Base-by-base conservation (phyloP, 2,113 vertebrate species). In the Scophthalmus maximus region DNA sequence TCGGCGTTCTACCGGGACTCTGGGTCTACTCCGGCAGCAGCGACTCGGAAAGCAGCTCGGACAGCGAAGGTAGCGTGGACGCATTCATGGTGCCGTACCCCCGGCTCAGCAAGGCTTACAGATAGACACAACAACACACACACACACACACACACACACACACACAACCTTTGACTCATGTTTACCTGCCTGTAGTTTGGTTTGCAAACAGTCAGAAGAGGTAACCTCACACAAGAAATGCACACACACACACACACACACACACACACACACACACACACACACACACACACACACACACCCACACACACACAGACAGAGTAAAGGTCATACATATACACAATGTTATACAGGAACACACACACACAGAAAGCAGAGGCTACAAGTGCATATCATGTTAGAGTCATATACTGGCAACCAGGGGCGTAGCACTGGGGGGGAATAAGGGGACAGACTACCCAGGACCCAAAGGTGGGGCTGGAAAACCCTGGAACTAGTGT, bases 21-120 rank as follows among this genome's bases (percentile, higher is more conserved):
- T 96, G 95, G 0, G 96, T 94, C 69, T 98, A 99, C 89, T 99
- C 98, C 0, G 96, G 97, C 62, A 99, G 97, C 96, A 98, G 97
- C 7, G 97, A 99, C 68, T 98, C 97, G 0, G 97, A 99, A 87
- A 98, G 96, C 90, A 99, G 98, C 94, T 98, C 95, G 0, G 97
- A 99, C 88, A 97, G 97, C 1, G 97, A 99, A 89, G 96, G 96
- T 94, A 98, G 95, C 40, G 95, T 96, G 87, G 95, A 96, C 0
- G 93, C 95, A 59, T 95, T 95, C 90, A 95, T 96, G 1, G 87
- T 73, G 79, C 83, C 90, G 63, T 88, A 89, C 46, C 74, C 83
- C 11, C 87, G 87, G 80, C 87, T 80, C 65, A 79, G 67, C 87
- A 89, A 90, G 81, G 88, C 91, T 70, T 91, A 90, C 88, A 92